Evolutionary conservation across 2,888 invertebrate species (phyloP).

Genomic region (Ctena decussata): DNA sequence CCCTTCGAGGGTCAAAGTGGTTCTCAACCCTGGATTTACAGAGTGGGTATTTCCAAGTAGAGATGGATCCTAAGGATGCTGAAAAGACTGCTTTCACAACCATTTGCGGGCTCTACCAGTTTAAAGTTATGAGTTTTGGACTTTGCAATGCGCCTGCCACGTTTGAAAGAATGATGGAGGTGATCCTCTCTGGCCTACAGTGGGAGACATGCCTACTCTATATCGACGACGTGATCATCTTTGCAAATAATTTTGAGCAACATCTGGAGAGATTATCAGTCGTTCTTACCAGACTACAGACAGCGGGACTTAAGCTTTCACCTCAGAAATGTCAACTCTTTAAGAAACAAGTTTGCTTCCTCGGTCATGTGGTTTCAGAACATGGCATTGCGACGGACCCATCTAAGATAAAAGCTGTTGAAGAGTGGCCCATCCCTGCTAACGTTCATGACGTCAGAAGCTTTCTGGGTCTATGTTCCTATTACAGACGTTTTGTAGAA

Average conservation of each 20-base stretch:
- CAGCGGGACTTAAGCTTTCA: background rate
- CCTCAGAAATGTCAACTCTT: background rate
- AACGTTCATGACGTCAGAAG: background rate
- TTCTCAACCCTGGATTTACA: slow-evolving; percentile 35
- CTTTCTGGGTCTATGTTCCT: slow-evolving; percentile 1
- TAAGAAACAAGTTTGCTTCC: background rate
- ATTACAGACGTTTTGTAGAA: background rate
- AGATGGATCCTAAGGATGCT: background rate
- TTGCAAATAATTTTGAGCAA: background rate
- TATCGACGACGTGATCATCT: slow-evolving; percentile 60
- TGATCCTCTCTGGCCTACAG: background rate
- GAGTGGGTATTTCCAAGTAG: slow-evolving; percentile 14
- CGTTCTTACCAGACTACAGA: background rate
- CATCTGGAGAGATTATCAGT: background rate
- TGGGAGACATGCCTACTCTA: slow-evolving; percentile 44
- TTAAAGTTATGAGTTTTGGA: slow-evolving; percentile 11
- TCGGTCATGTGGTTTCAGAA: slow-evolving; percentile 3
- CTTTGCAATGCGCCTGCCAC: slow-evolving; percentile 16
- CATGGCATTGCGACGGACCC: background rate
- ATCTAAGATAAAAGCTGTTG: background rate
- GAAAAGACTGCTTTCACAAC: slow-evolving; percentile 18
- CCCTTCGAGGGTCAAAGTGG: slow-evolving; percentile 23
- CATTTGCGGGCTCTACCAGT: slow-evolving; percentile 2
- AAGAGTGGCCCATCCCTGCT: background rate
- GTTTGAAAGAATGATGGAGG: slow-evolving; percentile 12